Conservation (phyloP, 2,888 invertebrate genomes). For the Pseudanteris insignis region DNA sequence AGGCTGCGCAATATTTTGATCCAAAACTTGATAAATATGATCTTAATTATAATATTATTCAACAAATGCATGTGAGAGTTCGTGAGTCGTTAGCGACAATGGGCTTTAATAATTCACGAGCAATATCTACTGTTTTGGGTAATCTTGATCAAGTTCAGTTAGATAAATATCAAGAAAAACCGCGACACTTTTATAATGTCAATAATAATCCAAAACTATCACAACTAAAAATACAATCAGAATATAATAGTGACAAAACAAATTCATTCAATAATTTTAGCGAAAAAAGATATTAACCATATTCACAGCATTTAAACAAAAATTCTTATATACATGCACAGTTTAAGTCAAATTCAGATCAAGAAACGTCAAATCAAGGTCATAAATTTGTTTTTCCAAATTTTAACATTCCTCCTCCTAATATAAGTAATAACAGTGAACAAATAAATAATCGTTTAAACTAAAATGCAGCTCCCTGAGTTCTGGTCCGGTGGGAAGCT, state of each 20-base stretch:
- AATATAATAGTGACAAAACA: neutral
- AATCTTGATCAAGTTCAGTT: neutral
- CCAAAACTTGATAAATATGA: slow-evolving; percentile 5
- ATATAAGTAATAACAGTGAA: neutral
- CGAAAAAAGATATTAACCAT: neutral
- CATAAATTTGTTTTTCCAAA: slow-evolving; percentile 1
- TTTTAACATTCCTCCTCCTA: slow-evolving; percentile 7
- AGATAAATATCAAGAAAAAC: slow-evolving; percentile 3
- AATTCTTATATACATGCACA: neutral
- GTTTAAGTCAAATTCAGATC: too few relatives aligned
- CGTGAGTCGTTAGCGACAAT: slow-evolving; percentile 1
- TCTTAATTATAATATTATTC: slow-evolving; percentile 9
- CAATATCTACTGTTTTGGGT: slow-evolving; percentile 1
- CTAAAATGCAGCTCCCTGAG: neutral
- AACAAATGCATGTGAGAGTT: slow-evolving; percentile 1
- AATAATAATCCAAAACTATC: slow-evolving; percentile 7
- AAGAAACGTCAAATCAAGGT: too few relatives aligned
- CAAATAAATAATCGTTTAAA: slow-evolving; percentile 1
- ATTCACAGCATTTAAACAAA: neutral
- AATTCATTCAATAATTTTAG: neutral
- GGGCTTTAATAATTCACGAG: neutral
- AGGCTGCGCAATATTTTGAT: slow-evolving; percentile 1
- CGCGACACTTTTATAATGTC: neutral
- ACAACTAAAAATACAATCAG: neutral
- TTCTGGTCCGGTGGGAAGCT: slow-evolving; percentile 1